Evolutionary conservation across 2,113 vertebrate species (phyloP), one percentile per base, ranked within the genome.

Genomic region (Toxotes chatareus): DNA sequence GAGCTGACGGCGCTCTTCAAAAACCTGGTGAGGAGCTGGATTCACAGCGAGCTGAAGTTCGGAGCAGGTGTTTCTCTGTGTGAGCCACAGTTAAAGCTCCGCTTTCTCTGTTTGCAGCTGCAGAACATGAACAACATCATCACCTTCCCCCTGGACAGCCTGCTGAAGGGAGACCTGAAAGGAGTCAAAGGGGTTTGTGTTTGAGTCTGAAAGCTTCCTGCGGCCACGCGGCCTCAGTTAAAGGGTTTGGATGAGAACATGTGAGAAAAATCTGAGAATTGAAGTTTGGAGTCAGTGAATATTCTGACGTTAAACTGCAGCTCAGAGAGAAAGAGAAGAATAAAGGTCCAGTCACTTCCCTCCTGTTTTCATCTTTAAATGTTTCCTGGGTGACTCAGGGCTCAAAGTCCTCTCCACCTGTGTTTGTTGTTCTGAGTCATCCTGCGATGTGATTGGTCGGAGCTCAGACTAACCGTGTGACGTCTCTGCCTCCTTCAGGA

Each of bases 81-180:
- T 27, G 27, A 27, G 27, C 27, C 27, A 27, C 27, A 27, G 46
- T 32, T 4, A 16, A 16, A 31, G 14, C 40, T 31, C 2, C 46
- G 69, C 3, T 60, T 17, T 60, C 38, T 60, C 82, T 93, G 19
- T 95, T 92, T 67, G 46, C 91, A 99, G 98, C 92, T 98, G 90
- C 98, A 99, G 94, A 99, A 99, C 88, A 99, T 99, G 98, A 99
- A 96, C 95, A 99, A 99, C 93, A 99, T 99, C 89, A 99, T 99
- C 94, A 97, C 96, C 36, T 99, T 99, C 82, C 98, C 98, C 32
- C 91, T 99, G 95, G 98, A 99, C 94, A 98, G 96, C 81, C 94
- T 99, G 94, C 94, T 99, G 88, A 99, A 99, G 87, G 98, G 98
- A 79, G 98, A 99, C 88, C 93, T 99, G 64, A 99, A 98, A 88